Evolutionary conservation across 2,888 invertebrate species (phyloP), one percentile per base, ranked within the genome.

Genomic region (Bombylius discolor): DNA sequence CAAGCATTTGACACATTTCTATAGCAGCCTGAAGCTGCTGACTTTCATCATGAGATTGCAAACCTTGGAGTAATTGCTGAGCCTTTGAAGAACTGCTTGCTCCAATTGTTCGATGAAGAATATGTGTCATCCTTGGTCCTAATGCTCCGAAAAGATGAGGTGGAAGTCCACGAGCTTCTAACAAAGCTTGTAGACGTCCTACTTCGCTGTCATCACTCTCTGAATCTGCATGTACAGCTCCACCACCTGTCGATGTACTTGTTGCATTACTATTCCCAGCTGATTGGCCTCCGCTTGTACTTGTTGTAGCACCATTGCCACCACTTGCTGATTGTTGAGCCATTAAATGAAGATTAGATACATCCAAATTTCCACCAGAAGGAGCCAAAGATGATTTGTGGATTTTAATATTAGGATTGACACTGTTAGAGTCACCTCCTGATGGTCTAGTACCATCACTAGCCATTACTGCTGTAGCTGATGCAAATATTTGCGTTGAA

Each of bases 1-100:
- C 96, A 56, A 98, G 79, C 74, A 98, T 84, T 78, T 98, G 96
- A 72, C 96, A 96, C 95, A 98, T 95, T 77, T 97, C 96, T 60
- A 96, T 95, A 45, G 94, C 95, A 3, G 96, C 93, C 71, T 96
- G 94, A 60, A 98, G 76, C 74, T 98, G 96, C 68, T 94, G 93
- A 9, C 93, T 93, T 70, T 97, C 96, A 71, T 98, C 96, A 32
- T 86, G 86, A 5, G 96, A 90, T 72, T 96, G 95, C 61, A 98
- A 78, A 1, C 94, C 95, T 63, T 90, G 88, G 49, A 97, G 75
- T 51, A 97, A 77, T 69, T 96, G 94, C 67, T 95, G 94, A 2
- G 95, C 96, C 79, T 95, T 96, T 5, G 90, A 87, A 56, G 89
- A 71, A 65, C 86, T 86, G 68, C 84, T 85, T 55, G 89, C 89